Percentiles rank a stretch among this genome's conserved stretches.
phyloP scores from a whole-genome alignment of 2,113 vertebrate genomes.

The Scartelaos histophorus region DNA sequence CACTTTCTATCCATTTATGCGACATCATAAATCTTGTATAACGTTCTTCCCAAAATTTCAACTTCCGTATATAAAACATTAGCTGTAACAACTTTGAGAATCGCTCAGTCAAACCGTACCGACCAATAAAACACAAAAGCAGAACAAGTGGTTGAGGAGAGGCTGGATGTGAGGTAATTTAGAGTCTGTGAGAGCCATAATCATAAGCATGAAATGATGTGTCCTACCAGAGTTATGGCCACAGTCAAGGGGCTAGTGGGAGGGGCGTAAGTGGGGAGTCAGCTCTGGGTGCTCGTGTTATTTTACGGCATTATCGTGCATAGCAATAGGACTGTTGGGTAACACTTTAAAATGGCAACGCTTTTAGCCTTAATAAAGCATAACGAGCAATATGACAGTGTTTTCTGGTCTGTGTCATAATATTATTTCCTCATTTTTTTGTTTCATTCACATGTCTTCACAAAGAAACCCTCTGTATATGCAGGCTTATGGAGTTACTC shows the following conservation, averaged over 20 bases:
- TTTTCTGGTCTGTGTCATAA: no score
- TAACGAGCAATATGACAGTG: no score
- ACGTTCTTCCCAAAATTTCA: conserved; percentile 5
- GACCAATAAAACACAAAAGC: conserved; percentile 5
- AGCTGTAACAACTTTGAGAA: conserved; percentile 9
- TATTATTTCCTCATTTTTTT: no score
- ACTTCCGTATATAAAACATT: conserved; percentile 1
- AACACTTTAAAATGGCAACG: no score
- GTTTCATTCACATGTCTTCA: no score
- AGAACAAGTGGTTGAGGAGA: conserved; percentile 5
- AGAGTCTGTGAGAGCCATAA: not conserved
- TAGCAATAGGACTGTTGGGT: not conserved
- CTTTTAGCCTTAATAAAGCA: no score
- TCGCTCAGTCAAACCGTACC: not conserved
- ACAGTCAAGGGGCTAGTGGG: not conserved
- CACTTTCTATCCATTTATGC: conserved; percentile 1
- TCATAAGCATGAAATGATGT: conserved; percentile 7
- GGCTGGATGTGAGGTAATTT: conserved; percentile 1
- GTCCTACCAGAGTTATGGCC: conserved; percentile 3
- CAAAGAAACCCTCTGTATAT: no score
- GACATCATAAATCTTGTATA: not conserved
- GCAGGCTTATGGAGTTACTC: no score
- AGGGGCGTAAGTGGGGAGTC: not conserved
- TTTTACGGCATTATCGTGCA: not conserved
- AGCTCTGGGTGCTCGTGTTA: not conserved